A percentile compares a stretch with the other conserved stretches of the same genome.
Conservation (phyloP, 1,140 invertebrate species). For the Maniola jurtina region DNA sequence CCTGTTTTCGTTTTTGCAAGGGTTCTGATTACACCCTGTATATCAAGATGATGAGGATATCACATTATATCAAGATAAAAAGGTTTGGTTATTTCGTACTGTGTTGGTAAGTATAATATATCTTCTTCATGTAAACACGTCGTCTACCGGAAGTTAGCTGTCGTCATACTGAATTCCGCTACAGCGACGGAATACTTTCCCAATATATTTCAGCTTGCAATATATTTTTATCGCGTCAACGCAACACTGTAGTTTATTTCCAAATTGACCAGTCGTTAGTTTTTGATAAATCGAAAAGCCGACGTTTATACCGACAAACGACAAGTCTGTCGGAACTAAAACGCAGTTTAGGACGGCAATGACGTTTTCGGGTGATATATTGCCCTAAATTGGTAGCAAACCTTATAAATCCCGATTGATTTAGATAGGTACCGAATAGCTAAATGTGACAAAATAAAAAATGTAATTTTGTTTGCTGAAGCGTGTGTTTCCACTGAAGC, state of each 20-base stretch:
- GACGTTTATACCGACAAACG: constrained; percentile 11
- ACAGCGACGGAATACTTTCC: too few relatives aligned
- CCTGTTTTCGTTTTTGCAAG: too few relatives aligned
- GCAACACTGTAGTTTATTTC: background rate
- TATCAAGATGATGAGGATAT: too few relatives aligned
- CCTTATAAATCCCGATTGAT: background rate
- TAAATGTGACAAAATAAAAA: background rate
- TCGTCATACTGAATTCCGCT: too few relatives aligned
- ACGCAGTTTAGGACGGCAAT: constrained; percentile 10
- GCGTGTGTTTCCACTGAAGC: too few relatives aligned
- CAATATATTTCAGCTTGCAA: background rate
- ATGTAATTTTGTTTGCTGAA: background rate
- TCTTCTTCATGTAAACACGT: too few relatives aligned
- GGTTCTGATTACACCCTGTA: too few relatives aligned
- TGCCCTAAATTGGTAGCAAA: constrained; percentile 3
- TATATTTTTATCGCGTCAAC: background rate
- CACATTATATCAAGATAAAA: too few relatives aligned
- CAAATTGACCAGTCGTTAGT: constrained; percentile 5
- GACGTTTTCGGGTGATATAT: constrained; percentile 7
- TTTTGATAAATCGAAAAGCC: constrained; percentile 4
- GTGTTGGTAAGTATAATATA: too few relatives aligned
- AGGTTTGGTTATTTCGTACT: too few relatives aligned
- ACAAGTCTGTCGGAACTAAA: constrained; percentile 13
- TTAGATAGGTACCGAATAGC: background rate
- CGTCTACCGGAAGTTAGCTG: too few relatives aligned